Evolutionary conservation across 2,888 invertebrate species (phyloP).

Genomic region (Operophtera brumata): DNA sequence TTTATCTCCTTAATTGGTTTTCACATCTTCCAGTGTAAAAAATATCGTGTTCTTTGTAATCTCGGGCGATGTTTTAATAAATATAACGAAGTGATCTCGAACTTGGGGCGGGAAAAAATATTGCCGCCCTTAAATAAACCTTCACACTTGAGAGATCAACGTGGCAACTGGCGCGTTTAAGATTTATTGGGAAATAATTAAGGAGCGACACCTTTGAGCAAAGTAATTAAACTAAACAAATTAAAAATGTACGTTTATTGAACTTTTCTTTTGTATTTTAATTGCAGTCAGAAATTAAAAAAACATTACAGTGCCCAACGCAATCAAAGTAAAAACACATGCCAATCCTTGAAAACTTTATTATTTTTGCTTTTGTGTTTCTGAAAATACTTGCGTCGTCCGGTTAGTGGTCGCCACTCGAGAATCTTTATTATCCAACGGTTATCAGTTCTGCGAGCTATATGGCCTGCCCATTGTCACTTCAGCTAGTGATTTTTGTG

Average conservation of each 20-base stretch:
- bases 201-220: conserved; percentile 54
- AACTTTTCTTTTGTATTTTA: conserved; percentile 5
- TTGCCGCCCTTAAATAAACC: conserved; percentile 75
- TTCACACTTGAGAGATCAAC: conserved; percentile 80
- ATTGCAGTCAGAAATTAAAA: background rate
- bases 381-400: too few species aligned
- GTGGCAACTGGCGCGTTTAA: conserved; percentile 60
- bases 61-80: conserved; percentile 81
- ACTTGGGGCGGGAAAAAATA: conserved; percentile 70
- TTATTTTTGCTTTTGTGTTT: too few species aligned
- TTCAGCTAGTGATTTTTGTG: too few species aligned
- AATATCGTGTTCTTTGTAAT: conserved; percentile 81
- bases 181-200: conserved; percentile 79
- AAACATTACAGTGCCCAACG: too few species aligned
- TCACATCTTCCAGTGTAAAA: conserved; percentile 80
- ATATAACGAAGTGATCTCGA: conserved; percentile 77
- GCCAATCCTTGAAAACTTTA: too few species aligned
- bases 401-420: too few species aligned
- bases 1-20: conserved; percentile 82
- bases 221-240: conserved; percentile 62
- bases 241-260: conserved; percentile 33
- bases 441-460: too few species aligned
- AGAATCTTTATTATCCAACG: too few species aligned
- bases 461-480: too few species aligned
- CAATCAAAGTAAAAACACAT: too few species aligned